Base-by-base conservation (phyloP, 2,888 invertebrate species). In the Drosophila tanythrix region DNA sequence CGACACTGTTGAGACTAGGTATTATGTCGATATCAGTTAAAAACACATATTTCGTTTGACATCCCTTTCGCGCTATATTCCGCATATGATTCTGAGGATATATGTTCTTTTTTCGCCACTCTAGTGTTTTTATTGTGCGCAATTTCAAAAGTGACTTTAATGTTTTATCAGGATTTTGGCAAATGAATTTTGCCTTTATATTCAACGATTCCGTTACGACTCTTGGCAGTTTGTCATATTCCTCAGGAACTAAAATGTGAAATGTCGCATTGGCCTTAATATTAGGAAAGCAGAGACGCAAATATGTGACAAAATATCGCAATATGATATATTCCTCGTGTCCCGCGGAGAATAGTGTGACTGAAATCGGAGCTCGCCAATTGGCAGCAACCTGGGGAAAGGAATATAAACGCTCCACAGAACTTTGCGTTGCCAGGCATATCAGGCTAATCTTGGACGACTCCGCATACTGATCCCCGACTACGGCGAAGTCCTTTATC, bases 51-150 rank as follows among this genome's bases (percentile, higher is more conserved):
- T 95, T 94, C 4, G 95, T 96, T 84, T 97, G 97, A 82, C 97
- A 97, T 88, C 97, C 97, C 90, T 97, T 96, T 61, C 98, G 94
- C 0, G 98, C 98, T 63, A 98, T 93, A 92, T 98, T 98, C 79
- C 98, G 94, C 93, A 98, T 94, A 90, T 97, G 97, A 91, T 98
- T 98, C 93, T 98, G 98, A 0, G 98, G 98, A 92, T 98, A 98
- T 0, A 96, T 95, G 90, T 96, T 95, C 70, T 95, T 95, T 53
- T 95, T 94, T 62, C 97, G 94, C 97, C 97, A 97, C 61, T 95
- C 94, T 4, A 95, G 94, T 4, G 96, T 96, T 59, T 95, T 95
- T 1, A 94, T 92, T 2, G 95, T 94, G 43, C 96, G 93, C 29
- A 94, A 93, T 64, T 94, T 95, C 3, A 96, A 92, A 21, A 97